These are phyloP conservation scores for Ellobius talpinus DNA, from an alignment of 2,113 vertebrate species.

Conservation along the genomic window DNA sequence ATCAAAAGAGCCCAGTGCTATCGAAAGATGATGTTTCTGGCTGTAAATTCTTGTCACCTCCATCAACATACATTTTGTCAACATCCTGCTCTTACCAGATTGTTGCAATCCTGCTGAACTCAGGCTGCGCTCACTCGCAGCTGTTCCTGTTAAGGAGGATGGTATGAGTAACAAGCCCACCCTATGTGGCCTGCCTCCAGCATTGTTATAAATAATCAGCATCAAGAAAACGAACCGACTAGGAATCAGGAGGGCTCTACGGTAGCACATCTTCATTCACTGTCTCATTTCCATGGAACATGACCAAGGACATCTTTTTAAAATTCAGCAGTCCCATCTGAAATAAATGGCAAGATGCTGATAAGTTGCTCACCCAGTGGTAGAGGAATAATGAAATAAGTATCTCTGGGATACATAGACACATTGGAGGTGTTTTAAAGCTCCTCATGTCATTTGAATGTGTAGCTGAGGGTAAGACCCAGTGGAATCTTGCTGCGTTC, in stretches of 20 bases:
- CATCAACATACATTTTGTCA: conserved; percentile 50
- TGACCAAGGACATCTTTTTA: conserved; percentile 10
- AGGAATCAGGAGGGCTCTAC: background rate
- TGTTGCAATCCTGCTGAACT: background rate
- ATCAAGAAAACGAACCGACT: conserved; percentile 55
- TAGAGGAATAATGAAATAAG: conserved; percentile 28
- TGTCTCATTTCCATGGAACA: conserved; percentile 29
- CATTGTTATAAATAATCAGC: conserved; percentile 64
- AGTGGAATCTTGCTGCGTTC: background rate
- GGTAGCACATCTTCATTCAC: conserved; percentile 29
- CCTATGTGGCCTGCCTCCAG: conserved; percentile 30
- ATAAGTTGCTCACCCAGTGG: background rate
- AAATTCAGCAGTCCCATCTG: conserved; percentile 48
- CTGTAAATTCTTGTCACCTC: conserved; percentile 46
- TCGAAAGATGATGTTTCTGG: conserved; percentile 49
- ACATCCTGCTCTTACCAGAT: background rate
- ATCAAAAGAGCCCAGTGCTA: background rate
- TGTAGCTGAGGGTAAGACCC: background rate
- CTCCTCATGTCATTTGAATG: background rate
- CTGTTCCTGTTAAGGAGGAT: background rate
- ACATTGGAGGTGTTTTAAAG: background rate
- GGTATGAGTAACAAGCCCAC: background rate
- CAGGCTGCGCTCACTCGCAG: background rate
- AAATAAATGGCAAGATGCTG: conserved; percentile 54
- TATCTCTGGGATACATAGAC: background rate